These are phyloP conservation scores for Poecilia latipinna DNA, from an alignment of 2,113 vertebrate genomes.

Conservation along the genomic window DNA sequence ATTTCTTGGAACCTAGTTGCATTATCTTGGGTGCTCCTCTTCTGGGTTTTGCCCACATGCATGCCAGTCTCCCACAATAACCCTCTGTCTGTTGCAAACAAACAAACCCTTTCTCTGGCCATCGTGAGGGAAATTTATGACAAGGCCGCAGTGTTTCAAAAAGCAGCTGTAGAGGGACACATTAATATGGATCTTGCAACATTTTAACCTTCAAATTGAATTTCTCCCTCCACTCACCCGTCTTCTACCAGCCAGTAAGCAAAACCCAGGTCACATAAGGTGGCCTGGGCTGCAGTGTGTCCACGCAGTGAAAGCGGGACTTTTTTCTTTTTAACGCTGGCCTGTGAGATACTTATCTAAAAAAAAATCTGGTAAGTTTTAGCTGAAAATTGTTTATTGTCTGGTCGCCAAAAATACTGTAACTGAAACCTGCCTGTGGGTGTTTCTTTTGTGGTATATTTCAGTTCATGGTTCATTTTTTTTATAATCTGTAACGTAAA, in stretches of 20 bases:
- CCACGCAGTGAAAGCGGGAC: conserved; percentile 11
- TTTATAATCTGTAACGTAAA: background rate
- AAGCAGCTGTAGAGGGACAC: conserved; percentile 42
- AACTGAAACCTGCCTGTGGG: background rate
- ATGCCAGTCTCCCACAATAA: conserved; percentile 42
- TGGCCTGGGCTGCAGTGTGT: background rate
- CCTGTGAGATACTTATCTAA: conserved; percentile 34
- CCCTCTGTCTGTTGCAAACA: conserved; percentile 58
- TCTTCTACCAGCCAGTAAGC: conserved; percentile 25
- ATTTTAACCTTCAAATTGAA: conserved; percentile 45
- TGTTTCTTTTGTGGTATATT: background rate
- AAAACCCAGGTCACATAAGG: conserved; percentile 48
- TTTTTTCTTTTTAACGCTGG: conserved; percentile 11
- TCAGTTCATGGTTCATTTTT: background rate
- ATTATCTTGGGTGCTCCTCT: conserved; percentile 14
- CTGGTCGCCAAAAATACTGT: background rate
- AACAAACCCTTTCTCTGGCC: conserved; percentile 47
- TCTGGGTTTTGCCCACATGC: conserved; percentile 35
- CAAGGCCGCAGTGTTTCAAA: conserved; percentile 46
- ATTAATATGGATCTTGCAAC: conserved; percentile 65
- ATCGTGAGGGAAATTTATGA: conserved; percentile 44
- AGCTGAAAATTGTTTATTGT: background rate
- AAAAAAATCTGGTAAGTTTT: conserved; percentile 12
- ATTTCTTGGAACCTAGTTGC: conserved; percentile 37
- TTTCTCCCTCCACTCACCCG: background rate